Conservation (phyloP, 2,888 invertebrate genomes). For the Anodontia alba region DNA sequence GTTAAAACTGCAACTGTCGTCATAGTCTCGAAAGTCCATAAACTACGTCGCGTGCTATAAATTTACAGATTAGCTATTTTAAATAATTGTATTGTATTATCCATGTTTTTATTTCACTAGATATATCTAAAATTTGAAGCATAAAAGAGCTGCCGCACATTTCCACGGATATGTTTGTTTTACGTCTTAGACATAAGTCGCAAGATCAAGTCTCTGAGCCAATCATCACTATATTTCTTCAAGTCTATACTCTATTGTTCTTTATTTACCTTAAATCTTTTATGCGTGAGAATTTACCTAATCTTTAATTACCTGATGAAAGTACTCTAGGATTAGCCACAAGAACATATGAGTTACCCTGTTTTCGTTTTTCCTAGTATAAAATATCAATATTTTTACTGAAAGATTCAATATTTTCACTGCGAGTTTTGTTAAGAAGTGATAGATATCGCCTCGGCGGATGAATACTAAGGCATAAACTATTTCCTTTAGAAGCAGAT, state of each 20-base stretch:
- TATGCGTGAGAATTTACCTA: conserved; percentile 53
- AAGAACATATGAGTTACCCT: neutral
- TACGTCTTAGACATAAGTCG: conserved; percentile 23
- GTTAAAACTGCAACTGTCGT: too few species aligned
- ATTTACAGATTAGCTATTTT: conserved; percentile 22
- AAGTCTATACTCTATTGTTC: conserved; percentile 37
- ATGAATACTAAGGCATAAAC: neutral
- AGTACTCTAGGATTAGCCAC: conserved; percentile 18
- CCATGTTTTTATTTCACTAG: conserved; percentile 57
- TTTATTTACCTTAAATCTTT: conserved; percentile 49
- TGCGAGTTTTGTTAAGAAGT: neutral
- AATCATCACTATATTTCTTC: conserved; percentile 28
- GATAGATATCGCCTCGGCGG: conserved; percentile 16
- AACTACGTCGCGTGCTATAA: conserved; percentile 36
- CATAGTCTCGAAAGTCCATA: neutral
- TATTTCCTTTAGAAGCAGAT: conserved; percentile 17
- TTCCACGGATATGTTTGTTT: conserved; percentile 35
- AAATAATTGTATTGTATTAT: conserved; percentile 17
- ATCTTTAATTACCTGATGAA: conserved; percentile 25
- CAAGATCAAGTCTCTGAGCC: conserved; percentile 25
- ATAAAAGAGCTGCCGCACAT: conserved; percentile 47
- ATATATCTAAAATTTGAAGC: conserved; percentile 55
- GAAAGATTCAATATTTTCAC: neutral
- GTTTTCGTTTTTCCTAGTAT: neutral
- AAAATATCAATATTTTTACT: neutral